Base-by-base conservation (phyloP, 2,113 vertebrate genomes). In the Zosterops japonicus region DNA sequence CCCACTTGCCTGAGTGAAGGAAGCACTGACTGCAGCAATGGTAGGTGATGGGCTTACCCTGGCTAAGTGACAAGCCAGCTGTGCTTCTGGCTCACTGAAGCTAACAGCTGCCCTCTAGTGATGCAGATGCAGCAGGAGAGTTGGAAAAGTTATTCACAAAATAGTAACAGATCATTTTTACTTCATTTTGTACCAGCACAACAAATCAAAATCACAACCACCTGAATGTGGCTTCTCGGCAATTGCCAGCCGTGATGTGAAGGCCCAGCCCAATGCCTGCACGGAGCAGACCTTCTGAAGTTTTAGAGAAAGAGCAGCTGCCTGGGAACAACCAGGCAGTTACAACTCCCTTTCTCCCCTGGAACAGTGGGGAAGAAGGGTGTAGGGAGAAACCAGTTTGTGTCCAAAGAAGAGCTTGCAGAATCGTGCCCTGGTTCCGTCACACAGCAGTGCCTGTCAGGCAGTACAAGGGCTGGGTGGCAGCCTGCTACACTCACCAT, bases 401-500 rank as follows among this genome's bases (percentile, higher is more conserved):
- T 42, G 80, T 89, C 95, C 72, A 39, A 79, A 86, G 83, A 94
- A 84, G 89, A 96, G 95, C 94, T 35, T 19, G 74, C 95, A 96
- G 89, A 94, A 87, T 44, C 76, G 84, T 49, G 25, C 63, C 87
- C 59, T 94, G 79, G 57, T 90, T 91, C 77, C 41, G 61, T 96
- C 71, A 67, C 55, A 24, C 55, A 92, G 75, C 81, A 68, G 93
- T 42, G 87, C 78, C 84, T 9, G 4, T 53, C 41, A 82, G 89
- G 92, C 33, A 2, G 90, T 84, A 52, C 60, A 57, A 84, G 90
- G 90, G 89, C 81, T 78, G 61, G 74, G 93, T 76, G 95, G 95
- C 95, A 97, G 95, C 94, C 96, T 92, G 82, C 93, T 76, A 74
- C 53, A 47, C 79, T 90, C 94, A 76, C 70, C 36, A 22, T 33